Evolutionary conservation across 2,888 invertebrate species (phyloP).

Genomic region (Spodoptera exigua): DNA sequence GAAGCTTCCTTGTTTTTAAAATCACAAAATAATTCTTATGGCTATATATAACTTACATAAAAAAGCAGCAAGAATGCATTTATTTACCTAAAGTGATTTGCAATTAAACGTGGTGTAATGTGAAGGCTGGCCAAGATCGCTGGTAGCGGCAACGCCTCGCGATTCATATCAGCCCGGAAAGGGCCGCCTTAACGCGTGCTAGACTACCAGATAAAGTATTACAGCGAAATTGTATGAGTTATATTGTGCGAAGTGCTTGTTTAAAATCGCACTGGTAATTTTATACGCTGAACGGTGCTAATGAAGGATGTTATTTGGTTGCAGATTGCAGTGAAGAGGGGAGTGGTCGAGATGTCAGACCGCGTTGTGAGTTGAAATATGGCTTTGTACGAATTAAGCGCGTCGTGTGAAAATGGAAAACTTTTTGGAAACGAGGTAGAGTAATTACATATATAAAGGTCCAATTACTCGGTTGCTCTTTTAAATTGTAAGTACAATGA

Average conservation of each 20-base stretch:
- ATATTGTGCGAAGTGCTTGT: conserved; percentile 75
- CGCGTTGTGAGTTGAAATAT: conserved; percentile 44
- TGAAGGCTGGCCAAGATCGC: conserved; percentile 74
- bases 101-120: conserved; percentile 80
- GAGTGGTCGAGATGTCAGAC: conserved; percentile 51
- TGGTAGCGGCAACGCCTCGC: conserved; percentile 78
- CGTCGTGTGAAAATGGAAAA: conserved; percentile 41
- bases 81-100: conserved; percentile 77
- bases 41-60: conserved; percentile 8
- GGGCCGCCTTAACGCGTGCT: conserved; percentile 78
- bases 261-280: conserved; percentile 75
- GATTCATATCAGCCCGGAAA: conserved; percentile 79
- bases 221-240: conserved; percentile 76
- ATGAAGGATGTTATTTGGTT: conserved; percentile 59
- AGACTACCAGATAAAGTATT: conserved; percentile 73
- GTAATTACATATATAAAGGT: conserved; percentile 8
- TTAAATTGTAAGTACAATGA: neutral
- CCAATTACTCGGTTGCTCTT: conserved; percentile 9
- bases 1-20: too few species aligned
- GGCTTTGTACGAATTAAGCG: conserved; percentile 46
- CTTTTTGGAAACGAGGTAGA: conserved; percentile 26
- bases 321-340: conserved; percentile 54
- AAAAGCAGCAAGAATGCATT: conserved; percentile 61
- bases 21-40: too few species aligned
- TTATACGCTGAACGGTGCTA: conserved; percentile 55